Conservation (phyloP, 2,797 vertebrate species). For the Serranus cabrilla region DNA sequence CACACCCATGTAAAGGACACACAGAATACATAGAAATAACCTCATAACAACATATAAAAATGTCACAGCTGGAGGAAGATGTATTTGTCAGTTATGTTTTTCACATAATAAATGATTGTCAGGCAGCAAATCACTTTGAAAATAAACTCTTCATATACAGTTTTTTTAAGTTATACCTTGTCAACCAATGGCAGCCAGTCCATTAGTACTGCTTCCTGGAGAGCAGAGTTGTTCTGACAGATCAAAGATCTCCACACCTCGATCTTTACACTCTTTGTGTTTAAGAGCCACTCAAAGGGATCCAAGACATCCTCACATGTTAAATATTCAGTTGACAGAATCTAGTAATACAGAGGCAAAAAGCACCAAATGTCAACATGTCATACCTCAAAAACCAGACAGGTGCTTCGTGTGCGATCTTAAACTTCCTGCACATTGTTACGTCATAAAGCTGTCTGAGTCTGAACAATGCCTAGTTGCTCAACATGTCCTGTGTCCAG, state of each 20-base stretch:
- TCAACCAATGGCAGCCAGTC: conserved; percentile 65
- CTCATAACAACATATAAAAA: not conserved
- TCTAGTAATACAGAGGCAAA: conserved; percentile 51
- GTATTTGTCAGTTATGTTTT: not conserved
- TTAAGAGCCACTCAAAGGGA: conserved; percentile 78
- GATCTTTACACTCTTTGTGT: conserved; percentile 55
- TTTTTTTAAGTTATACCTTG: conserved; percentile 63
- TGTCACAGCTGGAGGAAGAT: too few relatives aligned
- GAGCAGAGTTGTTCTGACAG: conserved; percentile 67
- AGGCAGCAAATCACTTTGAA: not conserved
- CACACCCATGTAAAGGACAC: too few relatives aligned
- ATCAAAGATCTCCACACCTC: conserved; percentile 70
- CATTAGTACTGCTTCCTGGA: conserved; percentile 49
- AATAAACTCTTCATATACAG: not conserved
- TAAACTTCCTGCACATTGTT: not conserved
- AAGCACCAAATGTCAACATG: not conserved
- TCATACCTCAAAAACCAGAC: not conserved
- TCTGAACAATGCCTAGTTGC: not conserved
- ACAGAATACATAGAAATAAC: not conserved
- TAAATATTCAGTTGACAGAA: conserved; percentile 14
- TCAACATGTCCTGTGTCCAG: too few relatives aligned
- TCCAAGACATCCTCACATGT: conserved; percentile 69
- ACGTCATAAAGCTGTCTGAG: not conserved
- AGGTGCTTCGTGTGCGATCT: not conserved
- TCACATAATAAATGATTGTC: not conserved